phyloP scores from a whole-genome alignment of 92 coral and sea anemone species.

The Epizoanthus rinbou region DNA sequence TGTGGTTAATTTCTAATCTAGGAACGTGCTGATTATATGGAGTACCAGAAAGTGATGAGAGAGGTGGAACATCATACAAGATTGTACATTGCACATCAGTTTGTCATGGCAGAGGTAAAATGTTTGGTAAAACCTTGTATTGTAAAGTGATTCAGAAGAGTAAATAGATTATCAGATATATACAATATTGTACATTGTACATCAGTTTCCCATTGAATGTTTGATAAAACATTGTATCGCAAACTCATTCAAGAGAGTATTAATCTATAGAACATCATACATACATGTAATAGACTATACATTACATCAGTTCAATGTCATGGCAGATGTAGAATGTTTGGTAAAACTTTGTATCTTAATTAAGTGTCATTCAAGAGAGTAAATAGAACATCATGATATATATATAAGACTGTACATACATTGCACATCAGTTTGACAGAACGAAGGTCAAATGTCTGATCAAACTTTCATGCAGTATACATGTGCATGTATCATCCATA shows the following conservation, averaged over 20 bases:
- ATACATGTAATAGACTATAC: too few relatives aligned
- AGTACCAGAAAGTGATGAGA: conserved; percentile 93
- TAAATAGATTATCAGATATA: conserved; percentile 69
- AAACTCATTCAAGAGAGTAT: too few relatives aligned
- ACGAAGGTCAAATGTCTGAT: conserved; percentile 72
- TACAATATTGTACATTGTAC: conserved; percentile 77
- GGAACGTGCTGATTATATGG: conserved; percentile 96
- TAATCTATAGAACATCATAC: too few relatives aligned
- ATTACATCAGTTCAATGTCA: too few relatives aligned
- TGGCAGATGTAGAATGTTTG: too few relatives aligned
- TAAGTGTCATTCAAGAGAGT: too few relatives aligned
- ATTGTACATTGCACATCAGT: conserved; percentile 89
- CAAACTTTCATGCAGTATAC: neutral
- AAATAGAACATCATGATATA: too few relatives aligned
- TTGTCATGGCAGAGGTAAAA: conserved; percentile 92
- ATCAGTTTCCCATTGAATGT: too few relatives aligned
- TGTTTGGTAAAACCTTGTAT: neutral
- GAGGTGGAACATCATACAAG: conserved; percentile 95
- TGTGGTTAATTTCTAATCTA: conserved; percentile 9
- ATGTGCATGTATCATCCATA: conserved; percentile 8
- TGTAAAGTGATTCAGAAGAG: too few relatives aligned
- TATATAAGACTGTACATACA: too few relatives aligned
- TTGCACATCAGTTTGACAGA: conserved; percentile 76
- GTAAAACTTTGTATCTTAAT: too few relatives aligned
- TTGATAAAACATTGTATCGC: too few relatives aligned